Evolutionary conservation across 1,140 invertebrate genomes (phyloP).

Genomic region (Amphibalanus amphitrite): DNA sequence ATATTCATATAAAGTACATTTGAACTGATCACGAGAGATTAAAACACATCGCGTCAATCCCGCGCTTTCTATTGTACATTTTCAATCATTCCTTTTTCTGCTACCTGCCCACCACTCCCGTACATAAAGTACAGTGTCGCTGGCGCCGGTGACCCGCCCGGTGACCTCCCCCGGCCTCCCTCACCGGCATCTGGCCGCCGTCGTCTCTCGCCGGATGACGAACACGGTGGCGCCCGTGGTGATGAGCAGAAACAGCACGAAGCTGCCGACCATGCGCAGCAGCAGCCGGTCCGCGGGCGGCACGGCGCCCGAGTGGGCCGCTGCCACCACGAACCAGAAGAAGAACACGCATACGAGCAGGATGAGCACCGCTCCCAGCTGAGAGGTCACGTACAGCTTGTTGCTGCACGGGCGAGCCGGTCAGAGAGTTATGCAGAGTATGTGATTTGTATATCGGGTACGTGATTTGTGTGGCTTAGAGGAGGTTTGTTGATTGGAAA

Average conservation of each 20-base stretch:
- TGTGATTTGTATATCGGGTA: too few relatives aligned
- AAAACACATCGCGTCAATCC: too few relatives aligned
- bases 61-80: too few relatives aligned
- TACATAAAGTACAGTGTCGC: too few relatives aligned
- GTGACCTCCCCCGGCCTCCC: not conserved
- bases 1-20: too few relatives aligned
- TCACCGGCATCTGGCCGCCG: not conserved
- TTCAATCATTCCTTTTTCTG: too few relatives aligned
- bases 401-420: not conserved
- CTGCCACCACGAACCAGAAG: not conserved
- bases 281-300: not conserved
- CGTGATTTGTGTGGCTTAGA: not conserved
- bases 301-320: not conserved
- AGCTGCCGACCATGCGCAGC: not conserved
- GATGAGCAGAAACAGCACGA: not conserved
- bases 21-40: too few relatives aligned
- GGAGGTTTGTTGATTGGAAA: too few relatives aligned
- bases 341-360: not conserved
- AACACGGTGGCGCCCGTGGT: not conserved
- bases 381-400: not conserved
- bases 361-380: not conserved
- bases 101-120: too few relatives aligned
- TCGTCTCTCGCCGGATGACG: not conserved
- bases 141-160: not conserved
- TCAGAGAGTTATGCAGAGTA: too few relatives aligned